A percentile compares a stretch with the other conserved stretches of the same genome.
phyloP scores from a whole-genome alignment of 1,140 invertebrate genomes.

The Probaryconus sp. region DNA sequence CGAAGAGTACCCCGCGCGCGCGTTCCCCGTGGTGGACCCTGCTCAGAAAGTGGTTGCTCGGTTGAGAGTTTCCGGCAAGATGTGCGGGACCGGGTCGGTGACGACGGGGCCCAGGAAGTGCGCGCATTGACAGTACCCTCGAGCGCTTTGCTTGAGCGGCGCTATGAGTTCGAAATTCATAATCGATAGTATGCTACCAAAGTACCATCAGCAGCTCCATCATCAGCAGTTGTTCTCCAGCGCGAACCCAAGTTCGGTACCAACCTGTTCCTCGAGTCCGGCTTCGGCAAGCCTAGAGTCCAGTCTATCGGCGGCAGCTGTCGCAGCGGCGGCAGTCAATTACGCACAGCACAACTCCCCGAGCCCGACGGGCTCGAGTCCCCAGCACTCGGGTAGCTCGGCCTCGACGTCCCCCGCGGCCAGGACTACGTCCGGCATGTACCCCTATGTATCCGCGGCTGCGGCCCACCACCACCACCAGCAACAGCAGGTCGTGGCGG shows the following conservation, averaged over 20 bases:
- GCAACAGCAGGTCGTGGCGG: conserved; percentile 83
- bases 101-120: conserved; percentile 50
- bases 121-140: conserved; percentile 66
- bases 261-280: conserved; percentile 74
- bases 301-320: conserved; percentile 63
- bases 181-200: conserved; percentile 97
- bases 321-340: conserved; percentile 79
- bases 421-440: conserved; percentile 81
- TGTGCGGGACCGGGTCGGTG: conserved; percentile 58
- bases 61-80: no score
- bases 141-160: conserved; percentile 66
- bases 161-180: conserved; percentile 96
- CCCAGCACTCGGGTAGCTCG: conserved; percentile 76
- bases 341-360: conserved; percentile 76
- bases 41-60: no score
- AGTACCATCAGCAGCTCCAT: conserved; percentile 91
- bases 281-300: conserved; percentile 60
- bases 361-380: conserved; percentile 76
- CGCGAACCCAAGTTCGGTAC: conserved; percentile 76
- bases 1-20: no score
- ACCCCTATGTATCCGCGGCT: conserved; percentile 84
- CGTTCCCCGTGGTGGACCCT: conserved; percentile 49
- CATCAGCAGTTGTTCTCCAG: conserved; percentile 82
- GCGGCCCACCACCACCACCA: conserved; percentile 85
- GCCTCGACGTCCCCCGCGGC: conserved; percentile 80